Percentiles rank a stretch among this genome's conserved stretches.
Evolutionary conservation across 2,113 vertebrate genomes (phyloP).

Genomic region (Erinaceus europaeus): DNA sequence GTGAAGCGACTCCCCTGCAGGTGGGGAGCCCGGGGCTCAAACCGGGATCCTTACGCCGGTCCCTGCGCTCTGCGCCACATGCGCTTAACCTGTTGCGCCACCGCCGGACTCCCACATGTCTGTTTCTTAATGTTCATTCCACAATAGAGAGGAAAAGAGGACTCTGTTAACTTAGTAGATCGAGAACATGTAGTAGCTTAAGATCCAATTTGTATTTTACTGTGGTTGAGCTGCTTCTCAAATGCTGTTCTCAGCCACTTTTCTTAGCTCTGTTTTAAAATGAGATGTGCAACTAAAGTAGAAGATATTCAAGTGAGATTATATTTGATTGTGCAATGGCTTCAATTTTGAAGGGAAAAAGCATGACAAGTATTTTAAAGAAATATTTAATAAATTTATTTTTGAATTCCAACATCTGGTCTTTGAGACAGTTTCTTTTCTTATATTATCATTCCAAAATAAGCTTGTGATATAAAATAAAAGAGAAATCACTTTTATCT

Average conservation of each 20-base stretch:
- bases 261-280: constrained; percentile 30
- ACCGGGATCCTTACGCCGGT: too few species aligned
- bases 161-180: not conserved
- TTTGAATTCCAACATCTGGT: constrained; percentile 26
- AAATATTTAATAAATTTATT: constrained; percentile 33
- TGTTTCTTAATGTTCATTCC: not conserved
- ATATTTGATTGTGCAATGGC: constrained; percentile 22
- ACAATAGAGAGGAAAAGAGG: not conserved
- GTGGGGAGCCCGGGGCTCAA: too few species aligned
- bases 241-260: constrained; percentile 34
- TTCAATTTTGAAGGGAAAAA: constrained; percentile 23
- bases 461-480: not conserved
- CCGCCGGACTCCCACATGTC: too few species aligned
- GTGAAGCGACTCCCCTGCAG: too few species aligned
- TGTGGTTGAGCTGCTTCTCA: not conserved
- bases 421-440: not conserved
- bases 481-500: not conserved
- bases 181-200: not conserved
- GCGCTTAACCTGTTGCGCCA: too few species aligned
- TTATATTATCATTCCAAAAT: not conserved
- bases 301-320: constrained; percentile 43
- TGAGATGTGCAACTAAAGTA: not conserved
- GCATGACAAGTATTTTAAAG: not conserved
- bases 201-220: constrained; percentile 18
- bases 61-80: too few species aligned